Evolutionary conservation across 1,140 invertebrate genomes (phyloP).

Genomic region (Drosophila lowei): DNA sequence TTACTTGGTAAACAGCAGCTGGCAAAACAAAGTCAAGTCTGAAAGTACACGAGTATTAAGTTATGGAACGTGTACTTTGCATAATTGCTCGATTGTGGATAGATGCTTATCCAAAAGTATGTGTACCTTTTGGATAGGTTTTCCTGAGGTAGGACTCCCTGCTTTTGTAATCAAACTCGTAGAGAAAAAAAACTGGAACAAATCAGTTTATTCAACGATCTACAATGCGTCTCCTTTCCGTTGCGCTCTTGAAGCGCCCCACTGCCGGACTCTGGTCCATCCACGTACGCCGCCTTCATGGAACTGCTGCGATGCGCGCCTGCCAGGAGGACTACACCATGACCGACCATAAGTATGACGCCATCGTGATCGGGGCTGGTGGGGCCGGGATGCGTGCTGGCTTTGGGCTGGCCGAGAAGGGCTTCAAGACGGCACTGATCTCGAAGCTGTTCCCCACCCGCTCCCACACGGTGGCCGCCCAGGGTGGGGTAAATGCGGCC

Average conservation of each 20-base stretch:
- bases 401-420: conserved; percentile 94
- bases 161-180: too few relatives aligned
- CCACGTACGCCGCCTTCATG: conserved; percentile 15
- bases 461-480: conserved; percentile 96
- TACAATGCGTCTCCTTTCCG: conserved; percentile 19
- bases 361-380: conserved; percentile 96
- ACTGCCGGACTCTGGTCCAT: too few relatives aligned
- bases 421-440: conserved; percentile 95
- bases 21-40: conserved; percentile 21
- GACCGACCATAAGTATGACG: conserved; percentile 95
- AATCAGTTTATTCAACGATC: too few relatives aligned
- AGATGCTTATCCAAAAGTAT: too few relatives aligned
- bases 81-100: too few relatives aligned
- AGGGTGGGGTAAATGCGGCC: conserved; percentile 96
- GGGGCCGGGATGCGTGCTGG: conserved; percentile 95
- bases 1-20: conserved; percentile 55
- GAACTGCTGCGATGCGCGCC: not conserved
- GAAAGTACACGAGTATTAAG: too few relatives aligned
- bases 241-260: not conserved
- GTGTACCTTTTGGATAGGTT: too few relatives aligned
- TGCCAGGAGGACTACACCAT: conserved; percentile 24
- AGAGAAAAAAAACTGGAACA: too few relatives aligned
- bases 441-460: conserved; percentile 96
- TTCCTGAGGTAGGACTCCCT: too few relatives aligned
- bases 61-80: too few relatives aligned